Conservation (phyloP, 2,797 vertebrate genomes). For the Megaceryle alcyon region DNA sequence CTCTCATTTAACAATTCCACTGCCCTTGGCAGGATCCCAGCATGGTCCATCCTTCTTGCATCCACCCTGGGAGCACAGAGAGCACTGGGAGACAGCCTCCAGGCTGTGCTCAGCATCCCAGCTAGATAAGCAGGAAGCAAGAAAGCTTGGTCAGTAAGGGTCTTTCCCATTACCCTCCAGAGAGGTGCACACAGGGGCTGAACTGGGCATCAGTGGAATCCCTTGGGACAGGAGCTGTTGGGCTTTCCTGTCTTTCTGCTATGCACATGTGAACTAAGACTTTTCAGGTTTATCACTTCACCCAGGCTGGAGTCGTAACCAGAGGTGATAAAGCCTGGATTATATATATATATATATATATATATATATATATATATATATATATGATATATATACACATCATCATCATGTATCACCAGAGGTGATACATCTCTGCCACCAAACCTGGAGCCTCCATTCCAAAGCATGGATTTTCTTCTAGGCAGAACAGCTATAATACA, state of each 20-base stretch:
- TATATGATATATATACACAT: too few relatives aligned
- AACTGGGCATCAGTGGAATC: neutral
- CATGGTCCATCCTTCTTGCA: neutral
- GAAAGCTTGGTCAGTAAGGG: neutral
- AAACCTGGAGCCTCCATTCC: neutral
- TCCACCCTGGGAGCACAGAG: neutral
- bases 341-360: too few relatives aligned
- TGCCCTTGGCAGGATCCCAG: neutral
- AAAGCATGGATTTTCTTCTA: neutral
- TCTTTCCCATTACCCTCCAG: neutral
- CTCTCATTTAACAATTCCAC: neutral
- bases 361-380: too few relatives aligned
- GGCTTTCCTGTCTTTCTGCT: neutral
- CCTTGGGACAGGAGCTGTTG: neutral
- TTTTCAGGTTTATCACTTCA: neutral
- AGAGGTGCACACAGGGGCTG: neutral
- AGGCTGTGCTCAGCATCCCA: neutral
- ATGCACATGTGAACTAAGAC: neutral
- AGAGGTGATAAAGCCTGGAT: neutral
- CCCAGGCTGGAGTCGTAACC: neutral
- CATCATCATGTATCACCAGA: neutral
- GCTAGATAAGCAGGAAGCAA: neutral
- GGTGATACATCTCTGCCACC: neutral
- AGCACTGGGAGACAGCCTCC: neutral
- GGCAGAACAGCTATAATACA: neutral